Conservation (phyloP, 2,888 invertebrate genomes). For the Tiliacea aurago region DNA sequence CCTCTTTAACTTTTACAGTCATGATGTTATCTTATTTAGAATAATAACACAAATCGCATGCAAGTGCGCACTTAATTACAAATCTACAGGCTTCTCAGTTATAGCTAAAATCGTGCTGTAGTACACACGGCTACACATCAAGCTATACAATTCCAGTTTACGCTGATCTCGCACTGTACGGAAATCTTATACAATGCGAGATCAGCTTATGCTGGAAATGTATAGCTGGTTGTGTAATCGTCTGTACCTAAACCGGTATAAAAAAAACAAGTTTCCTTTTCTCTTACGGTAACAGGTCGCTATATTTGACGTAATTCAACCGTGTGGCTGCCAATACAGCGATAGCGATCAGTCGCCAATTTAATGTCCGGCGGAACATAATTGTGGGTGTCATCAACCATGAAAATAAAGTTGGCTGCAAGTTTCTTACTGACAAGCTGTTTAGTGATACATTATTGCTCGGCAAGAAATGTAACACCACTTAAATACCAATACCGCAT, state of each 20-base stretch:
- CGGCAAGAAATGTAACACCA: conserved; percentile 15
- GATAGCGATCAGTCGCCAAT: conserved; percentile 11
- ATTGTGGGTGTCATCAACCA: conserved; percentile 14
- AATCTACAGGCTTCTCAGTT: not conserved
- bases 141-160: too few species aligned
- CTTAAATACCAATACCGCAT: not conserved
- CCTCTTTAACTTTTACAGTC: not conserved
- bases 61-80: not conserved
- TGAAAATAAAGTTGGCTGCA: conserved; percentile 29
- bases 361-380: not conserved
- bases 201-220: too few species aligned
- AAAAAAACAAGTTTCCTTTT: conserved; percentile 30
- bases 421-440: conserved; percentile 21
- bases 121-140: too few species aligned
- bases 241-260: conserved; percentile 40
- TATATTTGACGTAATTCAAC: conserved; percentile 10
- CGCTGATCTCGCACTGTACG: too few species aligned
- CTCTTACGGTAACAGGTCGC: not conserved
- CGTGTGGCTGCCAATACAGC: conserved; percentile 28
- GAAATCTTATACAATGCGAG: too few species aligned
- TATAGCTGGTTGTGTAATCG: too few species aligned
- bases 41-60: not conserved
- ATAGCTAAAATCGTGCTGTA: not conserved
- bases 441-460: conserved; percentile 16
- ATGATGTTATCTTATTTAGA: not conserved